Conservation (phyloP, 2,888 invertebrate genomes). For the Sialis lutaria region DNA sequence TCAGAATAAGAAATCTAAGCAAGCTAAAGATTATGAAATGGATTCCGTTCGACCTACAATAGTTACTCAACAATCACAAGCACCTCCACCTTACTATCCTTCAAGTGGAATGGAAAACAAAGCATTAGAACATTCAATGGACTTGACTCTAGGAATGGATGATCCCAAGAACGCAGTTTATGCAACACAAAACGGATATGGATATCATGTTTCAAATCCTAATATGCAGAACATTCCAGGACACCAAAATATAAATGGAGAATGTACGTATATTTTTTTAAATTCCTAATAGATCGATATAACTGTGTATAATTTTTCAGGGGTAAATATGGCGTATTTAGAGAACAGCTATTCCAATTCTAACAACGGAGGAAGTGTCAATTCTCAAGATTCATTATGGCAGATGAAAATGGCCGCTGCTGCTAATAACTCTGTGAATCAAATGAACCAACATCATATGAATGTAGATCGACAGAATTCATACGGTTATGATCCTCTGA, state of each 20-base stretch:
- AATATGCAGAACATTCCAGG: constrained; percentile 41
- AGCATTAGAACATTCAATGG: constrained; percentile 77
- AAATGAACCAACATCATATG: constrained; percentile 31
- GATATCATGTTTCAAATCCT: constrained; percentile 59
- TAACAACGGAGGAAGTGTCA: constrained; percentile 88
- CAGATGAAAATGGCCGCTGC: constrained; percentile 82
- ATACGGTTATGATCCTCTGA: constrained; percentile 60
- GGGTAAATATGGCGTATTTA: constrained; percentile 78
- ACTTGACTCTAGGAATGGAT: constrained; percentile 64
- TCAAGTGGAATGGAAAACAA: constrained; percentile 79
- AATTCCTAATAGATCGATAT: neutral
- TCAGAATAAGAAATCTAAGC: constrained; percentile 61
- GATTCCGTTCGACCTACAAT: constrained; percentile 72
- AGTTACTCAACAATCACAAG: constrained; percentile 72
- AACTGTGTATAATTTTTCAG: constrained; percentile 24
- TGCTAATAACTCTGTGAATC: constrained; percentile 45
- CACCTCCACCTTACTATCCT: constrained; percentile 82
- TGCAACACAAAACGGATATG: constrained; percentile 70
- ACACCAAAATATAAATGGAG: constrained; percentile 56
- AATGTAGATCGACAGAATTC: constrained; percentile 48
- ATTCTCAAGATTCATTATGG: constrained; percentile 88
- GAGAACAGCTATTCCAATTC: constrained; percentile 87
- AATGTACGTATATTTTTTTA: constrained; percentile 46
- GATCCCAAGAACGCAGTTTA: constrained; percentile 75
- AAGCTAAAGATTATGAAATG: constrained; percentile 81